Base-by-base conservation (phyloP, 2,888 invertebrate species). In the Labia minor region DNA sequence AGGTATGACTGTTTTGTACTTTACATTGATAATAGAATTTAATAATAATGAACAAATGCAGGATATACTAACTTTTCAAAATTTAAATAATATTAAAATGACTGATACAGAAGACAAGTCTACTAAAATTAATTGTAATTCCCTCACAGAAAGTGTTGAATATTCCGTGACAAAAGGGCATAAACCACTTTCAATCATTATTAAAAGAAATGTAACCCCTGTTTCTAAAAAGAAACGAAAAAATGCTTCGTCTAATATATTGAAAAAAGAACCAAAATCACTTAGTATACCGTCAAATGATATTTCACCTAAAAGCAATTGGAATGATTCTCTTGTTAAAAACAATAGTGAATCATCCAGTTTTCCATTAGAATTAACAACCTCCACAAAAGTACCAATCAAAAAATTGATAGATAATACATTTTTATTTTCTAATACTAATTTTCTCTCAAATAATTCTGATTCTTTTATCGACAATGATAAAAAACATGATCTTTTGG, bases 171-270 rank as follows among this genome's bases (percentile, higher is more conserved):
- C 21, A 0, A 37, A 19, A 63, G 68, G 68, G 61, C 16, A 37
- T 26, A 68, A 66, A 63, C 68, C 68, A 16, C 62, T 68, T 4
- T 66, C 68, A 6, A 18, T 68, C 2, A 49, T 68, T 16, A 64
- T 68, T 62, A 68, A 61, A 64, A 63, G 61, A 62, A 49, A 49
- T 49, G 49, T 49, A 3, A 49, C 49, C 3, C 49, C 49, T 49
- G 3, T 49, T 4, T 49, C 49, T n/a, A 49, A 49, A 49, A n/a
- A 11, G 14, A 49, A 49, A 49, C 26, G 26, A 26, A 26, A 26
- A 26, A n/a, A 11, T 49, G 14, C 14, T n/a, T n/a, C 14, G 14
- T 14, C 49, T n/a, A 49, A 14, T 49, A 49, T 4, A 3, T 16
- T 4, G 2, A 49, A 49, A 49, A 26, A 26, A 26, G 26, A 26